These are phyloP conservation scores for Haplotaxodon microlepis DNA, from an alignment of 2,113 vertebrate genomes.

Conservation along the genomic window DNA sequence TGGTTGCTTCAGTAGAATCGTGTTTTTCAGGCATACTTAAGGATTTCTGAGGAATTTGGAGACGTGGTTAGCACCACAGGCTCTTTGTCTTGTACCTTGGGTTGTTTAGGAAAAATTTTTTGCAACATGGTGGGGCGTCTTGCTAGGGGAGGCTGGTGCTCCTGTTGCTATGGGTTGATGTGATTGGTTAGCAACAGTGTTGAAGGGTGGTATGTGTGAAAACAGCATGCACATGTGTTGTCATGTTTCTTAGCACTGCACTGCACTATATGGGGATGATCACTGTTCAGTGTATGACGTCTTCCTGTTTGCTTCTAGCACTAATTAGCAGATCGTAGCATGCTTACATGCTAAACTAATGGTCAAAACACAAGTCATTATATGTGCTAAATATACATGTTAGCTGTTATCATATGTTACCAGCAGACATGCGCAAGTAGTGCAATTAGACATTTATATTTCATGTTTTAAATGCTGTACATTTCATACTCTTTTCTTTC, in stretches of 20 bases:
- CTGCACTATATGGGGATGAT: neutral
- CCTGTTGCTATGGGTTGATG: neutral
- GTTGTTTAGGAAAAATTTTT: rapidly evolving
- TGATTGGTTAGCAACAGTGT: neutral
- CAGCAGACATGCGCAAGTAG: neutral
- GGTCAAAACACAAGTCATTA: neutral
- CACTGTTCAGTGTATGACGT: neutral
- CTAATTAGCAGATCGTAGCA: neutral
- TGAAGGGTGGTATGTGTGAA: neutral
- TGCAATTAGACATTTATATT: neutral
- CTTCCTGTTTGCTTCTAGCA: neutral
- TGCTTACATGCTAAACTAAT: neutral
- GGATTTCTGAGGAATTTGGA: neutral
- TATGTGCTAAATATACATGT: neutral
- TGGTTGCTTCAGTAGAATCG: neutral
- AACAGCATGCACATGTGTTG: neutral
- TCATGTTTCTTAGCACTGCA: neutral
- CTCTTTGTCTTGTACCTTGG: neutral
- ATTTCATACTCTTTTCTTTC: neutral
- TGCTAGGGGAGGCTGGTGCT: neutral
- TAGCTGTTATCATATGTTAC: neutral
- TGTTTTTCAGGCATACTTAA: neutral
- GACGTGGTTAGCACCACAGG: neutral
- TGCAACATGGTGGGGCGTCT: neutral
- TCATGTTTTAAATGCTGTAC: neutral